Evolutionary conservation across 1,140 invertebrate genomes (phyloP), one percentile per base, ranked within the genome.

Genomic region (Hyles vespertilio): DNA sequence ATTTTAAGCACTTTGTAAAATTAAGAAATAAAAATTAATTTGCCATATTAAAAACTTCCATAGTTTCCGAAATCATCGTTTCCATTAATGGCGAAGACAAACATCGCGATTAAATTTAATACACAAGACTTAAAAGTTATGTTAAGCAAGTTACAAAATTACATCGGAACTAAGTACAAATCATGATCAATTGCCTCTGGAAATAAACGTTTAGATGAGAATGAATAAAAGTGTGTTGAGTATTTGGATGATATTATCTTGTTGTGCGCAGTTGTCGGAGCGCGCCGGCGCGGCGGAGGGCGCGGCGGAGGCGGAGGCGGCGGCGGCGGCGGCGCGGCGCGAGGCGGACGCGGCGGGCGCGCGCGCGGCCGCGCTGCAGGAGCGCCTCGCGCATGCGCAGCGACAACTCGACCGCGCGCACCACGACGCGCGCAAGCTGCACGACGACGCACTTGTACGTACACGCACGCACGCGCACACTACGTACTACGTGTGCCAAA

Each of bases 301-400:
- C 47, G 74, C 72, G n/a, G 78, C 78, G 47, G 71, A 68, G 57
- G 77, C 72, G 47, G 77, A 74, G 56, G 71, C 71, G 51, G 77
- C 74, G 55, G 75, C 73, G 45, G 74, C 70, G 32, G 77, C 79
- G 47, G 79, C 74, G 43, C 69, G 76, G 33, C 70, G 75, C 5
- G 82, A 81, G 51, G 80, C 79, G 12, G 80, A 81, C 33, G 76
- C 74, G 52, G 74, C 76, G 32, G 69, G 94, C 67, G 92, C 91
- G 56, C 92, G 94, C 61, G 91, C 93, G n/a, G 92, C 93, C 34
- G 90, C 93, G 43, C 86, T 96, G 32, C 94, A 95, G 65, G 95
- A 96, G 81, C 93, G 95, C 60, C 90, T 96, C 8, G 93, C 94
- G 55, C 91, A 93, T 34, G 93, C 92, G 52, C 93, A 95, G 74